Base-by-base conservation (phyloP, 2,113 vertebrate genomes). In the Neolamprologus toae region DNA sequence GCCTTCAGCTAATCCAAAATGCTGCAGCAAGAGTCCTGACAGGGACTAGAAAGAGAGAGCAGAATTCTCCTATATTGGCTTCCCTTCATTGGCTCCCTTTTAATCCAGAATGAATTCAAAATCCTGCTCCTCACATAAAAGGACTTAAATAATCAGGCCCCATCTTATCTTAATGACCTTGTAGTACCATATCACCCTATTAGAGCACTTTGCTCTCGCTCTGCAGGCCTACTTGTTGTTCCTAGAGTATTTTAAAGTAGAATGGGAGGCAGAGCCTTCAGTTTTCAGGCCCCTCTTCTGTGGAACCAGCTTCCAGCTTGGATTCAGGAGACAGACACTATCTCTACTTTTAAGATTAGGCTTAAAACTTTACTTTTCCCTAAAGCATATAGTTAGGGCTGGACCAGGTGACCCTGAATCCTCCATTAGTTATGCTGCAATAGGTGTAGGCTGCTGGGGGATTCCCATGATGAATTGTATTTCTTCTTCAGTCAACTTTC, bases 11-110 rank as follows among this genome's bases (percentile, higher is more conserved):
- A 16, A 28, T 59, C 13, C 55, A 0, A 31, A 59, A 59, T 31
- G 55, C 5, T 31, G 55, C 26, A 59, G 55, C 13, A 1, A 59
- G 26, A 31, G 13, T 31, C 0, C 55, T 31, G 55, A 31, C 14
- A 31, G 14, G 26, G 13, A 59, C 55, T 28, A 28, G 13, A 59
- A 59, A 28, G 54, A 59, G 55, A 59, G 7, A 28, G 23, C 23
- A 59, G 0, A 28, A 0, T 59, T 28, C 55, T 59, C 13, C 13
- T 59, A 0, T 59, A 0, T 59, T 59, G 13, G 13, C 23, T 9
- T 59, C 55, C 0, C 0, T 59, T 59, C 23, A 59, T 9, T 59
- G 23, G 55, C 13, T 59, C 0, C 55, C 23, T 57, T 0, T 28
- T 57, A 23, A 23, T 57, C 12, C 13, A 57, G 55, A 57, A 28